A percentile compares a stretch with the other conserved stretches of the same genome.
Conservation (phyloP, 1,140 invertebrate species). For the Rhagoletis pomonella region DNA sequence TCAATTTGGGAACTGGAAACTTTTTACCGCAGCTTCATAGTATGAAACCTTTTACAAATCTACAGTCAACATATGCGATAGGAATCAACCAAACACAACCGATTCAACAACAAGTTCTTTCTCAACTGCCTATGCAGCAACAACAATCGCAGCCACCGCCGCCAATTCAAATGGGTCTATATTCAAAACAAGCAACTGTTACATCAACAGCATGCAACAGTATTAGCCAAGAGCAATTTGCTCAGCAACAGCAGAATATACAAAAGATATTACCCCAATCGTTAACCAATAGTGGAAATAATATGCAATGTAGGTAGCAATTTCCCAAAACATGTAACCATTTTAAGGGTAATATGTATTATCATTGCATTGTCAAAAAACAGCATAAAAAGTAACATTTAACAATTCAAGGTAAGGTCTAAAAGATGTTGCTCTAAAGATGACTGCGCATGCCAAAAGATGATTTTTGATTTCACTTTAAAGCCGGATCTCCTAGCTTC, state of each 20-base stretch:
- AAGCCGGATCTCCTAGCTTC: no score
- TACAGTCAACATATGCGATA: neutral
- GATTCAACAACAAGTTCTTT: neutral
- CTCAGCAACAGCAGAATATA: conserved; percentile 3
- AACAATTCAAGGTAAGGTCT: no score
- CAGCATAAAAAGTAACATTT: neutral
- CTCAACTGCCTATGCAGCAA: conserved; percentile 2
- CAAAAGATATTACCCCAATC: neutral
- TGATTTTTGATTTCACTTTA: no score
- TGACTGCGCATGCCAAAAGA: no score
- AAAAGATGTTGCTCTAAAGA: no score
- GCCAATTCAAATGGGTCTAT: conserved; percentile 2
- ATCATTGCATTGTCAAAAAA: no score
- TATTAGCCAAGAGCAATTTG: neutral
- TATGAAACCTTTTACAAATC: neutral
- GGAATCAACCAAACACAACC: conserved; percentile 29
- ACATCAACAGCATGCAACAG: neutral
- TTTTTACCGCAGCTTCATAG: neutral
- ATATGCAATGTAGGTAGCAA: conserved; percentile 25
- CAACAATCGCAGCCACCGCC: neutral
- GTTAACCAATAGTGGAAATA: conserved; percentile 16
- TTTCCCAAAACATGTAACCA: neutral
- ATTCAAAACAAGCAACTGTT: neutral
- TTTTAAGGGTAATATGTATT: no score
- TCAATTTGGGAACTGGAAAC: conserved; percentile 22